Evolutionary conservation across 2,888 invertebrate species (phyloP), one percentile per base, ranked within the genome.

Genomic region (Acanthococcus lagerstroemiae): DNA sequence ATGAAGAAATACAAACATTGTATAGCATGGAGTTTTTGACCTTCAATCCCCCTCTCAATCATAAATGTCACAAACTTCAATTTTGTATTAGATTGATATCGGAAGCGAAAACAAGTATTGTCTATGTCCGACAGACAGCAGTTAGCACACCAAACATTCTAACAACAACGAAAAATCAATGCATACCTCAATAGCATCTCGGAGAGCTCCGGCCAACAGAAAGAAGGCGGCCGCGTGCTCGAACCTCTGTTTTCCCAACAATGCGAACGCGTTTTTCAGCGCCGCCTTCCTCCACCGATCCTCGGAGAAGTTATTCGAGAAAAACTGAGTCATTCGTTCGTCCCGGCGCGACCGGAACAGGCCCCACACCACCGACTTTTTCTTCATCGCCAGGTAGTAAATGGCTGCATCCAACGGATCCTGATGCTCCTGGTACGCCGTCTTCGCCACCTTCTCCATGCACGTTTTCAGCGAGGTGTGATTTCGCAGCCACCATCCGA

Each of bases 161-260:
- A n/a, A n/a, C n/a, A n/a, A n/a, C n/a, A n/a, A n/a, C n/a, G n/a
- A n/a, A n/a, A n/a, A n/a, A n/a, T n/a, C n/a, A n/a, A n/a, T n/a
- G n/a, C n/a, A n/a, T 76, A 90, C 91, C 81, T 97, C 95, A 65
- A 99, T 83, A 4, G 97, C 97, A 77, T 99, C 99, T 72, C 90
- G 87, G 27, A 99, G 78, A 30, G 93, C 89, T 22, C 94, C 95
- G 22, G 94, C 96, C 4, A 99, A 79, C 63, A 99, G 80, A 78
- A 99, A 99, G 80, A 99, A 99, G 0, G 96, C 99, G 0, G 96
- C 97, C 0, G 99, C 97, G 74, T 99, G 96, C 68, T 93, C 90
- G 75, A 97, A 99, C 57, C 96, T 74, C 77, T 99, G 97, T 74
- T 91, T 93, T 3, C 97, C 92, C 45, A 99, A 82, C 48, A 99